phyloP scores from a whole-genome alignment of 1,140 invertebrate species.

The Trichoplusia ni region DNA sequence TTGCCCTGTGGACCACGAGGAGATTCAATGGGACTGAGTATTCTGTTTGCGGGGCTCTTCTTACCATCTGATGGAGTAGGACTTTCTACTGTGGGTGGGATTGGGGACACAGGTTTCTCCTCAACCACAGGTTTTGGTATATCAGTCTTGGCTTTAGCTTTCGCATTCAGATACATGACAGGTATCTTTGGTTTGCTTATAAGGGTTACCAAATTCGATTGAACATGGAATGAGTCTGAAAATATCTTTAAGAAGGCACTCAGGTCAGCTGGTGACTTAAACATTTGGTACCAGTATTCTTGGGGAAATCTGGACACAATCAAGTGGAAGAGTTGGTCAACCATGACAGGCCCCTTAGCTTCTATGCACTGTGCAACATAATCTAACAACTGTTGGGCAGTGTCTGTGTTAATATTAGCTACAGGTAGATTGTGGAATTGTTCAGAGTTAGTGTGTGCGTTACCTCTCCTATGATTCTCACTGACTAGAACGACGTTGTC shows the following conservation, averaged over 20 bases:
- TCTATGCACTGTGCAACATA: slow-evolving; percentile 91
- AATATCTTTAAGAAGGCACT: slow-evolving; percentile 94
- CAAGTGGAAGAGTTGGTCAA: slow-evolving; percentile 92
- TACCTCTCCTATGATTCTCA: slow-evolving; percentile 82
- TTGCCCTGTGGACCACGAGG: slow-evolving; percentile 73
- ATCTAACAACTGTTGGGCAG: slow-evolving; percentile 88
- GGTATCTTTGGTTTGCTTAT: slow-evolving; percentile 87
- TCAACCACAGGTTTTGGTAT: slow-evolving; percentile 70
- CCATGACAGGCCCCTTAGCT: slow-evolving; percentile 89
- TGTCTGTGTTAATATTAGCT: slow-evolving; percentile 90
- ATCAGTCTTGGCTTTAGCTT: slow-evolving; percentile 76
- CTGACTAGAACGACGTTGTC: slow-evolving; percentile 88
- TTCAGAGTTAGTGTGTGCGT: slow-evolving; percentile 82
- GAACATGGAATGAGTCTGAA: slow-evolving; percentile 94
- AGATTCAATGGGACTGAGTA: slow-evolving; percentile 75
- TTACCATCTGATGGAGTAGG: slow-evolving; percentile 74
- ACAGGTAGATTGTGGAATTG: slow-evolving; percentile 86
- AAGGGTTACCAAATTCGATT: slow-evolving; percentile 93
- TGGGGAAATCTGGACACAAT: slow-evolving; percentile 90
- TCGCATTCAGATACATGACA: slow-evolving; percentile 80
- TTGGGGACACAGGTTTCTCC: slow-evolving; percentile 63
- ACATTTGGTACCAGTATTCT: slow-evolving; percentile 90
- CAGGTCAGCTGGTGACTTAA: slow-evolving; percentile 93
- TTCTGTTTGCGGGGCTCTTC: slow-evolving; percentile 72
- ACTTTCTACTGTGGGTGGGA: slow-evolving; percentile 64